Base-by-base conservation (phyloP, 2,113 vertebrate genomes). In the Tautogolabrus adspersus region DNA sequence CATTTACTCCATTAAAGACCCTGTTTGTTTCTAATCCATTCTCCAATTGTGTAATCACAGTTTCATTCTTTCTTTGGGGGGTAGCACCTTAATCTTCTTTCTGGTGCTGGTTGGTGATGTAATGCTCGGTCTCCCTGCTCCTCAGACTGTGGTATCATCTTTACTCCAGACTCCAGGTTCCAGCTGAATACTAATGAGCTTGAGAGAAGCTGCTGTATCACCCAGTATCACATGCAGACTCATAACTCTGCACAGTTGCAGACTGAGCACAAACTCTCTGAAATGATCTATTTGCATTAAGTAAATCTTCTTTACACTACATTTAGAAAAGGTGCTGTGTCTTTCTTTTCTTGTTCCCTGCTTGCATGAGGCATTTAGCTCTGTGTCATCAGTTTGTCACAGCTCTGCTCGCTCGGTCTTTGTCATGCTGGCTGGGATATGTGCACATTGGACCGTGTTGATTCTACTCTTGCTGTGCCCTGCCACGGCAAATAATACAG, bases 361-460 rank as follows among this genome's bases (percentile, higher is more conserved):
- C 6, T 22, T 8, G 1, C 21, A 1, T 15, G 26, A 49, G 38
- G 46, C 13, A 47, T 54, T 69, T n/a, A 21, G 12, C 1, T 0
- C 19, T 18, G n/a, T 34, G 38, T 57, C 11, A 47, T 47, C 52
- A 4, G 23, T 13, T 34, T 60, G 52, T 18, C 40, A 30, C 11
- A 6, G n/a, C 9, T 34, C n/a, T 1, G 30, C 49, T 76, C 30
- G 0, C 1, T 37, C 42, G 0, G 9, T 40, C 60, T 44, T 68
- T 26, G 77, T 83, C 65, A 1, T 19, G 3, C 18, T 0, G 26
- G 16, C 40, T 9, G 58, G 75, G 57, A 46, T 74, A 81, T 55
- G 77, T 75, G 66, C 22, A 72, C 78, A 87, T 88, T 62, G 77
- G n/a, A 2, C 60, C 22, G 3, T 75, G 82, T 73, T 90, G 81